Conservation (phyloP, 2,888 invertebrate genomes). For the Drosophila anomelani region DNA sequence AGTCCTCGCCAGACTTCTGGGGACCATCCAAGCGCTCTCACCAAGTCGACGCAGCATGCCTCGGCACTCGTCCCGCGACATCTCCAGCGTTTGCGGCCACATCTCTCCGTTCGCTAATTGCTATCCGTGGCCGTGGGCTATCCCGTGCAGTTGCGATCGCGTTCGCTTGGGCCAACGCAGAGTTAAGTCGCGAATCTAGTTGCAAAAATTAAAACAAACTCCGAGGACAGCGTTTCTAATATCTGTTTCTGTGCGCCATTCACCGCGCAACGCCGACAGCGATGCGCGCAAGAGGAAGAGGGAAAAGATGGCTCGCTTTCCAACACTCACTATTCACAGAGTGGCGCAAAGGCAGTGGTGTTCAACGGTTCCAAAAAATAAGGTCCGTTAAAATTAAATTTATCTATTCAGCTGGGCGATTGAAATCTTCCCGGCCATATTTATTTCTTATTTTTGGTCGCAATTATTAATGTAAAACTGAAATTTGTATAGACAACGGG, state of each 20-base stretch:
- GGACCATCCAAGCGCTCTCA: conserved; percentile 81
- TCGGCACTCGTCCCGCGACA: conserved; percentile 95
- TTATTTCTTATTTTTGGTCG: not conserved
- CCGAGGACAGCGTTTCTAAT: conserved; percentile 66
- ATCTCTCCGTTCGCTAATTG: conserved; percentile 67
- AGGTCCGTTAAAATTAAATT: not conserved
- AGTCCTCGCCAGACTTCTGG: conserved; percentile 20
- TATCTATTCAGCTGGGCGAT: not conserved
- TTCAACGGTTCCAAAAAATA: no score
- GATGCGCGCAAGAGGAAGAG: conserved; percentile 24
- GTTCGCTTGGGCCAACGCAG: conserved; percentile 33
- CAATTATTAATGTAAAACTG: no score
- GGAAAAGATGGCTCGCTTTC: not conserved
- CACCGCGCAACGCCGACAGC: conserved; percentile 13
- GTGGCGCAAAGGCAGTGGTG: conserved; percentile 1
- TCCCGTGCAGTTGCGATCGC: conserved; percentile 48
- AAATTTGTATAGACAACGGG: not conserved
- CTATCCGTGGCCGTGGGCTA: conserved; percentile 69
- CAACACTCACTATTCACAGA: conserved; percentile 16
- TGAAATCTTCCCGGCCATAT: not conserved
- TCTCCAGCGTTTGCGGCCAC: conserved; percentile 86
- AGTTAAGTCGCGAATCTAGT: conserved; percentile 60
- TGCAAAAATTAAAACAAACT: conserved; percentile 72
- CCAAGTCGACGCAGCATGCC: conserved; percentile 94
- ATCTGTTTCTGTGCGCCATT: conserved; percentile 33